A percentile compares a stretch with the other conserved stretches of the same genome.
phyloP scores from a whole-genome alignment of 1,140 invertebrate genomes.

The Nebria ingens region DNA sequence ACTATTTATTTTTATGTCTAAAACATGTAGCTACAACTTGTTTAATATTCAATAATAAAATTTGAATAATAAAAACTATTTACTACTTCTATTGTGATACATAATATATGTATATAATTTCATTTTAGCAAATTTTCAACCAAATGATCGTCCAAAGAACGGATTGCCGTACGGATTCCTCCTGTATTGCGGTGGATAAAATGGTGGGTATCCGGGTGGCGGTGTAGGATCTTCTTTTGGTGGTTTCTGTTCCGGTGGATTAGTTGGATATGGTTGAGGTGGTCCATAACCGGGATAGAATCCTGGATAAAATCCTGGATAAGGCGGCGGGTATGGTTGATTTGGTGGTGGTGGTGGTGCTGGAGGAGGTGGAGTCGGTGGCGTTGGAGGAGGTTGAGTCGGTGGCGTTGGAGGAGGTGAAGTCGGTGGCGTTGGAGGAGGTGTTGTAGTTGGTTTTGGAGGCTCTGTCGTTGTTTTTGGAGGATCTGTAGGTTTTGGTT shows the following conservation, averaged over 20 bases:
- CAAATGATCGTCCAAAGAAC: neutral
- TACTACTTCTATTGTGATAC: too few relatives aligned
- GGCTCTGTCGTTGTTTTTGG: constrained; percentile 4
- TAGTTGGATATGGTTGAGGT: neutral
- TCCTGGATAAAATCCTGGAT: neutral
- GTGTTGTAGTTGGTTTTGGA: neutral
- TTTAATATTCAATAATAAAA: too few relatives aligned
- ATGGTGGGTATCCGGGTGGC: neutral
- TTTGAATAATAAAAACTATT: too few relatives aligned
- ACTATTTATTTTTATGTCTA: too few relatives aligned
- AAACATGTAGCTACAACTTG: too few relatives aligned
- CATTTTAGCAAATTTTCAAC: too few relatives aligned
- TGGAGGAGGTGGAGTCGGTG: neutral
- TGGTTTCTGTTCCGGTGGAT: neutral
- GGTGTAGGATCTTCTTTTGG: neutral
- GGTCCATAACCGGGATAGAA: neutral
- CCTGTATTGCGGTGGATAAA: neutral
- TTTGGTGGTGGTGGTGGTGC: neutral
- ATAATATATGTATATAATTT: too few relatives aligned
- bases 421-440: neutral
- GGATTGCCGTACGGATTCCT: neutral
- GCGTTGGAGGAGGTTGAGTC: neutral
- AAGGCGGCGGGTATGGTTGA: neutral
- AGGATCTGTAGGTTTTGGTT: neutral
- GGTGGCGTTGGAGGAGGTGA: neutral